These are phyloP conservation scores for Tragelaphus buxtoni DNA, from an alignment of 2,113 vertebrate species.

Conservation along the genomic window DNA sequence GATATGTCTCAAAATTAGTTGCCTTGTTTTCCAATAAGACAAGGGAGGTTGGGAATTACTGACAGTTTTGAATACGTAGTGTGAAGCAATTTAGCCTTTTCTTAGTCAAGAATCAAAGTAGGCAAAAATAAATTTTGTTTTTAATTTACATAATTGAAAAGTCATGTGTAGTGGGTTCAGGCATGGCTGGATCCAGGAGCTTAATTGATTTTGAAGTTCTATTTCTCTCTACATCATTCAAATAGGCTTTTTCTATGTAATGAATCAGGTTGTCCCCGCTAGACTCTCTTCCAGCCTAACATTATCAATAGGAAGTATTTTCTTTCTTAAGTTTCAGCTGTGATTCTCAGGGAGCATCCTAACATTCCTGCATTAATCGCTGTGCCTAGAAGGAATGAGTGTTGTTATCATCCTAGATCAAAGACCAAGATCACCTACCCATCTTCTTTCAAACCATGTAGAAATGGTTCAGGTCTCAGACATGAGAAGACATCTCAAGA, in stretches of 20 bases:
- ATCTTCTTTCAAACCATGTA: background rate
- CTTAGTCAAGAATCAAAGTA: background rate
- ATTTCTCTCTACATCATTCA: background rate
- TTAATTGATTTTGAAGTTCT: background rate
- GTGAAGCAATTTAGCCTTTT: background rate
- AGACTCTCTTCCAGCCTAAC: background rate
- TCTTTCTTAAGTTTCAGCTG: background rate
- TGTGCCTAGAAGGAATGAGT: background rate
- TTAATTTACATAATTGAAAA: background rate
- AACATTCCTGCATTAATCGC: background rate
- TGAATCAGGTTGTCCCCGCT: background rate
- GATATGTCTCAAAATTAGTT: background rate
- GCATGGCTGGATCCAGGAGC: background rate
- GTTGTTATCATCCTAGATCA: background rate
- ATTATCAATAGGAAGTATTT: background rate
- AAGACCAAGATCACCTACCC: background rate
- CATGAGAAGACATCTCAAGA: background rate
- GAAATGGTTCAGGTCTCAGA: background rate
- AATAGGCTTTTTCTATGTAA: background rate
- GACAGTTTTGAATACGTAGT: background rate
- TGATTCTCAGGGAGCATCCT: background rate
- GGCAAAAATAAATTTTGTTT: background rate
- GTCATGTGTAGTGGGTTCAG: background rate
- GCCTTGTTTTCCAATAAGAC: background rate
- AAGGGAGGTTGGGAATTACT: background rate